These are phyloP conservation scores for Cybosia mesomella DNA, from an alignment of 2,888 invertebrate genomes.

Conservation along the genomic window DNA sequence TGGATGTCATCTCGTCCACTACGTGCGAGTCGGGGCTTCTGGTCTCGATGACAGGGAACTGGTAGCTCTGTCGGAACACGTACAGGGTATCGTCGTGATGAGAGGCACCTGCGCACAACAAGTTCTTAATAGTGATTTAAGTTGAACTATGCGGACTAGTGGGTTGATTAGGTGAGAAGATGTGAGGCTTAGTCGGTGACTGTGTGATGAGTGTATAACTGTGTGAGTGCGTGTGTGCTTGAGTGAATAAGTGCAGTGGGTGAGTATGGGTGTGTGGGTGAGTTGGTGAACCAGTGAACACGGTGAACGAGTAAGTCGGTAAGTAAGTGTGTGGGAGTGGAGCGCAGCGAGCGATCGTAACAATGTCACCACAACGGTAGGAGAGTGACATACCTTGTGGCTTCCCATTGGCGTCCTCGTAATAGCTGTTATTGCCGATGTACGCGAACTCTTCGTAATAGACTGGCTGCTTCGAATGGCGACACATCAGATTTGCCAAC, in stretches of 20 bases:
- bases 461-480: constrained; percentile 85
- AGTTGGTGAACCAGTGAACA: too few relatives aligned
- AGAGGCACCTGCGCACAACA: constrained; percentile 63
- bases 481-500: constrained; percentile 87
- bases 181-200: too few relatives aligned
- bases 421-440: constrained; percentile 88
- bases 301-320: too few relatives aligned
- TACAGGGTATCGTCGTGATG: constrained; percentile 84
- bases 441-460: constrained; percentile 89
- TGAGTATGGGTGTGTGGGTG: too few relatives aligned
- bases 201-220: too few relatives aligned
- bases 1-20: constrained; percentile 73
- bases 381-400: constrained; percentile 76
- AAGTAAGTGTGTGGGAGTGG: too few relatives aligned
- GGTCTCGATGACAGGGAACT: constrained; percentile 68
- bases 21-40: constrained; percentile 69
- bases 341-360: too few relatives aligned
- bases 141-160: too few relatives aligned
- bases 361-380: not conserved
- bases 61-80: constrained; percentile 73
- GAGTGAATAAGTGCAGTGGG: too few relatives aligned
- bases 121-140: not conserved
- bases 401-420: constrained; percentile 81
- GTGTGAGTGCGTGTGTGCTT: too few relatives aligned
- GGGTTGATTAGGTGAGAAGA: too few relatives aligned